Conservation (phyloP, 2,113 vertebrate species). For the Chinchilla lanigera region DNA sequence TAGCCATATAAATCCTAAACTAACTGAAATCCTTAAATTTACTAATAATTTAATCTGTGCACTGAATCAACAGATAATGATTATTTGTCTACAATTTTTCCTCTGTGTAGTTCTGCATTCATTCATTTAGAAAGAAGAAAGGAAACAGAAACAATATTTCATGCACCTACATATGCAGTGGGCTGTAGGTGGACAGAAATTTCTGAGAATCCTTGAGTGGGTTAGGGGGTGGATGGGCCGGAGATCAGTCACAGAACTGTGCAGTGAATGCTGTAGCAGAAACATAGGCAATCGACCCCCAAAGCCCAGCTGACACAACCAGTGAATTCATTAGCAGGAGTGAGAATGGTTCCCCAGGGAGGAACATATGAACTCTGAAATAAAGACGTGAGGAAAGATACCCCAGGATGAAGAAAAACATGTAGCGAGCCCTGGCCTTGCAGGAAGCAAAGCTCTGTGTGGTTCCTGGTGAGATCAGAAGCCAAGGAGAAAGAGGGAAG, state of each 20-base stretch:
- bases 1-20: not conserved
- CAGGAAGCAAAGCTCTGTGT: fast-evolving
- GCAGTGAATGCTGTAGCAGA: not conserved
- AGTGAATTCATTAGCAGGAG: not conserved
- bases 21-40: not conserved
- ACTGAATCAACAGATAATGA: not conserved
- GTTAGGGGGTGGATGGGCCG: fast-evolving
- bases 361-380: not conserved
- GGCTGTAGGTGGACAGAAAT: too few species aligned
- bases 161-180: fast-evolving
- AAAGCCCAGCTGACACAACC: not conserved
- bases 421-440: fast-evolving
- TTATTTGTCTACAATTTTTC: not conserved
- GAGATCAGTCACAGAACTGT: not conserved
- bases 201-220: fast-evolving
- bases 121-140: not conserved
- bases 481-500: too few species aligned
- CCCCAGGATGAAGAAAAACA: too few species aligned
- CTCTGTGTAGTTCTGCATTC: not conserved
- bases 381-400: not conserved
- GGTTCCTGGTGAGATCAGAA: not conserved
- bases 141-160: not conserved
- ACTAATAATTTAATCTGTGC: not conserved
- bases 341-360: not conserved
- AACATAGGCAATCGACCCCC: not conserved